Conservation (phyloP, 1,140 invertebrate genomes). For the Alviniconcha marisindica region DNA sequence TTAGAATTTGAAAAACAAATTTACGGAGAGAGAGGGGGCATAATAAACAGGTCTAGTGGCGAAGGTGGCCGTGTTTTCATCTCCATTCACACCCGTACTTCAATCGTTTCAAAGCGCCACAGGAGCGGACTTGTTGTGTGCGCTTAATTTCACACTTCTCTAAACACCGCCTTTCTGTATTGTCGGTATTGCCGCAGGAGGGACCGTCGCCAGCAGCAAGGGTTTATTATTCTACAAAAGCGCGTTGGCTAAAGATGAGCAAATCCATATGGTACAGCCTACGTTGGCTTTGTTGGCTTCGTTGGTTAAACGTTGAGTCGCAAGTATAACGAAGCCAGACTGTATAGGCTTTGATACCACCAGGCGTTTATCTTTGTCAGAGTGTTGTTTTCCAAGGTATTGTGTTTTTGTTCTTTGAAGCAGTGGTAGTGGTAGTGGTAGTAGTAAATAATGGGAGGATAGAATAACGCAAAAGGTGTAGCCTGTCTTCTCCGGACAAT, state of each 20-base stretch:
- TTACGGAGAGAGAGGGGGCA: conserved; percentile 17
- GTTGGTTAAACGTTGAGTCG: too few species aligned
- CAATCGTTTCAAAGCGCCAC: conserved; percentile 13
- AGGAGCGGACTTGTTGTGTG: conserved; percentile 9
- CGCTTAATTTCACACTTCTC: conserved; percentile 33
- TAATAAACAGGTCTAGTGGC: conserved; percentile 14
- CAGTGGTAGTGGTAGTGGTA: too few species aligned
- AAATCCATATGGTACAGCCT: too few species aligned
- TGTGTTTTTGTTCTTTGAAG: too few species aligned
- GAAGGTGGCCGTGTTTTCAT: conserved; percentile 25
- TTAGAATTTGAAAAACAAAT: conserved; percentile 35
- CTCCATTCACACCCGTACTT: conserved; percentile 3
- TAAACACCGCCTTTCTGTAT: neutral
- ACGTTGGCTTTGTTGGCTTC: too few species aligned
- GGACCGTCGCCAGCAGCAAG: too few species aligned
- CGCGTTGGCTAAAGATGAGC: neutral
- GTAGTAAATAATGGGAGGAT: neutral
- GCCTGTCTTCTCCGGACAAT: too few species aligned
- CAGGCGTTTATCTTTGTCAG: too few species aligned
- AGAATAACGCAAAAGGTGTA: neutral
- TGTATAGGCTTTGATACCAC: too few species aligned
- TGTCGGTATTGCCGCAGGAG: neutral
- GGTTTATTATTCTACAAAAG: too few species aligned
- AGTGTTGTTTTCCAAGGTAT: too few species aligned
- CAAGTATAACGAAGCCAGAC: too few species aligned